A percentile compares a stretch with the other conserved stretches of the same genome.
These are phyloP conservation scores for Rostratula benghalensis DNA, from an alignment of 2,113 vertebrate species.

Conservation along the genomic window DNA sequence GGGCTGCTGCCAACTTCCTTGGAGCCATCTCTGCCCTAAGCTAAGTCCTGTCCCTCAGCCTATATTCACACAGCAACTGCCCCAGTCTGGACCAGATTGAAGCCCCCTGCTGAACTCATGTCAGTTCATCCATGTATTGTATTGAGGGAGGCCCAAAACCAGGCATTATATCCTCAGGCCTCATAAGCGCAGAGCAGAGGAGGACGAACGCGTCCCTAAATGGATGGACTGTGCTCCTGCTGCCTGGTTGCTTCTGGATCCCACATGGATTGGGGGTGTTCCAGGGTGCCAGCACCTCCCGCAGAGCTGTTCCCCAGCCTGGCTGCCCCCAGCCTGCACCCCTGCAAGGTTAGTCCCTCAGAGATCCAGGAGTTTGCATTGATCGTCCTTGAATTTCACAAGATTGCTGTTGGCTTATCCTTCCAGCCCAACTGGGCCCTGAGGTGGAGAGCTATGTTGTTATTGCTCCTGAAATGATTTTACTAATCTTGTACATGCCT, in stretches of 20 bases:
- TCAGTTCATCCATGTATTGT: not conserved
- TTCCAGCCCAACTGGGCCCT: not conserved
- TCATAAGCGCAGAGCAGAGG: not conserved
- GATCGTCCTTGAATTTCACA: not conserved
- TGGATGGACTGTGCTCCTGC: not conserved
- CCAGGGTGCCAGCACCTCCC: not conserved
- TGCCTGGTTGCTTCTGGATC: not conserved
- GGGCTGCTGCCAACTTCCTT: rapidly evolving
- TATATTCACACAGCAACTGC: not conserved
- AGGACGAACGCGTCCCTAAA: not conserved
- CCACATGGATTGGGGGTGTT: rapidly evolving
- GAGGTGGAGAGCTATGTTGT: not conserved
- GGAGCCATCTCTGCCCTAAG: not conserved
- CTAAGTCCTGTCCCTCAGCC: not conserved
- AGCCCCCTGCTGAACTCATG: rapidly evolving
- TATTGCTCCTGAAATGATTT: conserved; percentile 37
- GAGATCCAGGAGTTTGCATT: not conserved
- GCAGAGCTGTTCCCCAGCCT: not conserved
- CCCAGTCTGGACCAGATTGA: not conserved
- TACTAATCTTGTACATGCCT: conserved; percentile 17
- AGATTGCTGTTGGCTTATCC: not conserved
- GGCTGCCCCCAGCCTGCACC: rapidly evolving
- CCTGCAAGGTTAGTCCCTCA: not conserved
- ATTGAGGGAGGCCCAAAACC: rapidly evolving
- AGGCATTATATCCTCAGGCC: not conserved